Conservation (phyloP, 2,113 vertebrate genomes). For the Mustela lutreola region DNA sequence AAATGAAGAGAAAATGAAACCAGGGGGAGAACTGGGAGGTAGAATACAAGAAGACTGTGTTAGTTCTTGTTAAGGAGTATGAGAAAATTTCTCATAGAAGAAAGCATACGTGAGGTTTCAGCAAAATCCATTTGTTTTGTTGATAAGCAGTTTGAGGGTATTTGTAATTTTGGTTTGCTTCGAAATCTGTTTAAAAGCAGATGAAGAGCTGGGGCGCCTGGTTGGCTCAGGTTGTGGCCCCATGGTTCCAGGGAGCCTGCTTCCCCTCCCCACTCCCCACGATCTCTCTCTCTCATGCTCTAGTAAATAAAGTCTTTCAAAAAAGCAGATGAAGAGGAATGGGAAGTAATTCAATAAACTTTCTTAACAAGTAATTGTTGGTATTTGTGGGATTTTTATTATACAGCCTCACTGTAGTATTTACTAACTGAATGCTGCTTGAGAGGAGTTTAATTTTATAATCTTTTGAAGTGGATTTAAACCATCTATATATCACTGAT, state of each 20-base stretch:
- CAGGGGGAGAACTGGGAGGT: background rate
- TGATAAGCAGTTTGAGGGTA: background rate
- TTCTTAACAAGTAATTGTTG: conserved; percentile 15
- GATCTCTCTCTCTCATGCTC: background rate
- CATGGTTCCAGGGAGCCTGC: background rate
- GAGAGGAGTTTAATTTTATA: conserved; percentile 48
- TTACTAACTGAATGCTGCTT: background rate
- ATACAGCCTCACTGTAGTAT: background rate
- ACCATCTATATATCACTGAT: background rate
- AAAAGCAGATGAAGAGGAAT: conserved; percentile 37
- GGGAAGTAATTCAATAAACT: background rate
- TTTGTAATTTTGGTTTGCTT: conserved; percentile 37
- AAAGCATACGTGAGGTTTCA: conserved; percentile 29
- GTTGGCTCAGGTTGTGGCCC: background rate
- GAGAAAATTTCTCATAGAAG: conserved; percentile 23
- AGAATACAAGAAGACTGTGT: background rate
- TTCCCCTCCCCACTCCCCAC: too few relatives aligned
- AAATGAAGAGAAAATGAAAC: background rate
- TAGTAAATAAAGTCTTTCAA: background rate
- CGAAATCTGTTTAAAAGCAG: conserved; percentile 39
- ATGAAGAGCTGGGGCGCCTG: background rate
- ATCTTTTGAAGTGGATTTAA: conserved; percentile 32
- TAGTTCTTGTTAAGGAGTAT: background rate
- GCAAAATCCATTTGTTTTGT: background rate
- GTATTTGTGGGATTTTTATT: conserved; percentile 37